These are phyloP conservation scores for Takifugu flavidus DNA, from an alignment of 2,113 vertebrate species.

Conservation along the genomic window DNA sequence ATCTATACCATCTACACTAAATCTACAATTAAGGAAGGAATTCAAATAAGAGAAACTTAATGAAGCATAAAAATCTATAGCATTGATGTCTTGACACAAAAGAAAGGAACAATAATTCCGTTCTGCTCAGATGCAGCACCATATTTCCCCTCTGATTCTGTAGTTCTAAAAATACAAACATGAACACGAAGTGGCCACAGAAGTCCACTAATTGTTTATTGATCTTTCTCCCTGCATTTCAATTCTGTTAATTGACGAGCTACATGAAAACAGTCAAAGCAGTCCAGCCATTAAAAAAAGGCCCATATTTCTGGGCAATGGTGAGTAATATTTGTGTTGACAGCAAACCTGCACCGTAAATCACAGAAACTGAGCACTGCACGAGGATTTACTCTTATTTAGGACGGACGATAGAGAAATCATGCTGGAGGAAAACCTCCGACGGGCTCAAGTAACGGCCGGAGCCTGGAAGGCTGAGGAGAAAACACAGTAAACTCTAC, in stretches of 20 bases:
- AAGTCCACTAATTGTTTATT: conserved; percentile 13
- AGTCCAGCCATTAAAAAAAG: conserved; percentile 8
- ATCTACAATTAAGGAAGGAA: no score
- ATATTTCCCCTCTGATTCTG: not conserved
- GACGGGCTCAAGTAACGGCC: not conserved
- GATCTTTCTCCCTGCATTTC: conserved; percentile 7
- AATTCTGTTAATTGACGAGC: conserved; percentile 5
- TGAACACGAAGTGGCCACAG: not conserved
- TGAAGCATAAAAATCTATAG: no score
- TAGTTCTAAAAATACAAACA: not conserved
- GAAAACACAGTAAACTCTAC: conserved; percentile 23
- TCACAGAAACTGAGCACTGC: conserved; percentile 25
- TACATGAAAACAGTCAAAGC: conserved; percentile 20
- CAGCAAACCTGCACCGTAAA: conserved; percentile 19
- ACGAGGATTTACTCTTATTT: conserved; percentile 35
- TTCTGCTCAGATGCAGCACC: not conserved
- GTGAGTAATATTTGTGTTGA: conserved; percentile 2
- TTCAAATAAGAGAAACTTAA: no score
- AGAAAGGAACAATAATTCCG: no score
- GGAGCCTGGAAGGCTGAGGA: not conserved
- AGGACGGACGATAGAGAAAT: conserved; percentile 20
- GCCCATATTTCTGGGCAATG: conserved; percentile 10
- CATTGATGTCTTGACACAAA: no score
- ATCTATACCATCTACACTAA: no score
- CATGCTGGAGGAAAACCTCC: conserved; percentile 30